Evolutionary conservation across 2,797 vertebrate species (phyloP), one percentile per base, ranked within the genome.

Genomic region (Leptodactylus fallax): DNA sequence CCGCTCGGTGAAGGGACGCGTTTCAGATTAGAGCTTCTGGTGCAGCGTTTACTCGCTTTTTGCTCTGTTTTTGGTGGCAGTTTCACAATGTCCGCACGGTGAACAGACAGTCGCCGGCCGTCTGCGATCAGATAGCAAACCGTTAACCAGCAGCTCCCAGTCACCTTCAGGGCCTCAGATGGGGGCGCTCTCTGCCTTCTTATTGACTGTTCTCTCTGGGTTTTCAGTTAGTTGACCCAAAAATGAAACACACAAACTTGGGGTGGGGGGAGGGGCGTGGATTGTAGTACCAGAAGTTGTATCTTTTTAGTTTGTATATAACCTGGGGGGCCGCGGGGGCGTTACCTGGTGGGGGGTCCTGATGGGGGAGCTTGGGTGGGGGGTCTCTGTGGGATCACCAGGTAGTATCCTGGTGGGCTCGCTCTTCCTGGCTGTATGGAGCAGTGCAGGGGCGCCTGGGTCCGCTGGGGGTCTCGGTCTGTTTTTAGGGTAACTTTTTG

Each of bases 1-100:
- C 74, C 47, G 81, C 82, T 81, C 17, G 87, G 87, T 85, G 87
- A 76, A 71, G 87, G 87, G 81, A 69, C 36, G 12, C 6, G 55
- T 36, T 47, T 23, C 85, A 81, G 85, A 74, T 72, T 80, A n/a
- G 49, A 56, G 78, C 63, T 87, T 81, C 51, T 76, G 51, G 47
- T 81, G 78, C 69, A 19, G 36, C 17, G 17, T 19, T 72, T 72
- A 47, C 69, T 47, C 36, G 36, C 71, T 77, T 76, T 27, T 78
- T n/a, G 23, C 60, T 82, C 80, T 76, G 13, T 14, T 6, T 77
- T 23, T 36, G 81, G 81, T 69, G 87, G 81, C 81, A 36, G 61
- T 71, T 53, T 76, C 67, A 65, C n/a, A 6, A 36, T 51, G 3
- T 71, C 55, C 3, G 63, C 53, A 69, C 36, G 77, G n/a, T 23